Conservation (phyloP, 2,113 vertebrate species). For the Cynocephalus volans region DNA sequence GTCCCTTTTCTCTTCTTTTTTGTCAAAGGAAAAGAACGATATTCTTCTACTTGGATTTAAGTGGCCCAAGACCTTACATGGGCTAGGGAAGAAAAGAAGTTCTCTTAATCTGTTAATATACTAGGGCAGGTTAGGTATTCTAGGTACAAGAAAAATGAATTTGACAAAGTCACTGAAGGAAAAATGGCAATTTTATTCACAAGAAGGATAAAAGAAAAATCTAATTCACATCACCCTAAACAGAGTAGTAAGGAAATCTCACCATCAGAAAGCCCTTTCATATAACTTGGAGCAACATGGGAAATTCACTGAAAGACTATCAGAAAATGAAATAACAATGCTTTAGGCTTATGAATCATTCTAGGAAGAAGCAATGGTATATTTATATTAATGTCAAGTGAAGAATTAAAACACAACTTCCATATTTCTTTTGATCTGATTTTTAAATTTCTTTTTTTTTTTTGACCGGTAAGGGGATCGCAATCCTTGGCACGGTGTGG, state of each 20-base stretch:
- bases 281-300: background rate
- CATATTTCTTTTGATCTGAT: background rate
- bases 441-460: background rate
- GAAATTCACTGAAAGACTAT: background rate
- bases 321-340: background rate
- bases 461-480: background rate
- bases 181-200: slow-evolving; percentile 32
- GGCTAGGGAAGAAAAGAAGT: background rate
- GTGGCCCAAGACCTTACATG: background rate
- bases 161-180: slow-evolving; percentile 13
- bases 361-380: background rate
- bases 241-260: slow-evolving; percentile 36
- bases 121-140: background rate
- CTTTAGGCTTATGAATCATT: background rate
- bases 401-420: slow-evolving; percentile 48
- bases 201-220: slow-evolving; percentile 7
- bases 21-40: background rate
- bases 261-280: background rate
- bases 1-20: slow-evolving; percentile 7
- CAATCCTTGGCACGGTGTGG: no score
- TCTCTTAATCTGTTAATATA: slow-evolving; percentile 35
- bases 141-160: background rate
- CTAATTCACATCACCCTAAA: background rate
- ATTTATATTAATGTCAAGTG: slow-evolving; percentile 1
- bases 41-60: slow-evolving; percentile 32